These are phyloP conservation scores for Morpho achilles DNA, from an alignment of 2,888 invertebrate genomes.

Conservation along the genomic window DNA sequence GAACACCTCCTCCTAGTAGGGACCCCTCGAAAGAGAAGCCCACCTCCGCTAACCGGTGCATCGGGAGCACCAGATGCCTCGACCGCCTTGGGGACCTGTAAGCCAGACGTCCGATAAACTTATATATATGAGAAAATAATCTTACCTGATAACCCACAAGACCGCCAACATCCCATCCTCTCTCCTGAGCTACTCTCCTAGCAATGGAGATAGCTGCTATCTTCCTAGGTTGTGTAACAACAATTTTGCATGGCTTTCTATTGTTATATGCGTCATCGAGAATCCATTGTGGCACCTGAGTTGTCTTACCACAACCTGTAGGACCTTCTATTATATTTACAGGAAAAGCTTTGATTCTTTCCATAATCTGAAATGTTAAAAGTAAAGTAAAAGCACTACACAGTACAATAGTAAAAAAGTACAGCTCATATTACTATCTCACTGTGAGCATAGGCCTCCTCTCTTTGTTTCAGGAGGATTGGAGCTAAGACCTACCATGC, in stretches of 20 bases:
- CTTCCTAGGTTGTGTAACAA: conserved; percentile 95
- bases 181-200: conserved; percentile 88
- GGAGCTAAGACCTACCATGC: too few species aligned
- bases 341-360: conserved; percentile 82
- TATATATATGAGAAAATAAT: too few species aligned
- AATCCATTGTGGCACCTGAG: conserved; percentile 94
- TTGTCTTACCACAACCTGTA: conserved; percentile 96
- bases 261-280: conserved; percentile 85
- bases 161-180: conserved; percentile 89
- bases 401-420: too few species aligned
- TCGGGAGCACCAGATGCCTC: too few species aligned
- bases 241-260: conserved; percentile 87
- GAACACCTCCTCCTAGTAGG: too few species aligned
- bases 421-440: too few species aligned
- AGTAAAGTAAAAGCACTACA: neutral
- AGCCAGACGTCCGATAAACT: too few species aligned
- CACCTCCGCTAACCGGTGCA: too few species aligned
- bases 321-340: conserved; percentile 93
- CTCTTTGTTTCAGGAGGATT: too few species aligned
- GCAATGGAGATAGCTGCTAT: conserved; percentile 96
- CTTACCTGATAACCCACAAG: conserved; percentile 93
- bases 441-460: too few species aligned
- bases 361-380: conserved; percentile 78
- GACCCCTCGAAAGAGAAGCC: too few species aligned
- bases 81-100: too few species aligned